Percentiles rank a stretch among this genome's conserved stretches.
Evolutionary conservation across 2,797 vertebrate genomes (phyloP).

Genomic region (Takifugu rubripes): DNA sequence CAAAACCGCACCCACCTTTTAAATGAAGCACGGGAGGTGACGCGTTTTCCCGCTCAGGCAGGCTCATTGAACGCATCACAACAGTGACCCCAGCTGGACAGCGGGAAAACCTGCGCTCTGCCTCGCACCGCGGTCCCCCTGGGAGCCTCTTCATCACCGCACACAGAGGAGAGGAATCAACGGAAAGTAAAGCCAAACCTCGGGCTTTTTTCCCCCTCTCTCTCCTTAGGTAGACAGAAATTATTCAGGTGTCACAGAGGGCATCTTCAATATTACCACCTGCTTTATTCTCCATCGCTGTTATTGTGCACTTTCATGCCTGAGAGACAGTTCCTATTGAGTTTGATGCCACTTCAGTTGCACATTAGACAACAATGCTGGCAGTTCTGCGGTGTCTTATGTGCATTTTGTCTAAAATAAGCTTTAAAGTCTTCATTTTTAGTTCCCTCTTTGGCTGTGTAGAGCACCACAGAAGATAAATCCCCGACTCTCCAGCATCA

Average conservation of each 20-base stretch:
- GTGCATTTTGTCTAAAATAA: constrained; percentile 21
- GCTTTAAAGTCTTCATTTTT: no score
- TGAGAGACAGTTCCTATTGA: constrained; percentile 17
- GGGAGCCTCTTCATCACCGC: constrained; percentile 18
- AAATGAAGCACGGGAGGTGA: no score
- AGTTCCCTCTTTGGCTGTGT: no score
- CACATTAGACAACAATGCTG: constrained; percentile 15
- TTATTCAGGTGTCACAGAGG: constrained; percentile 29
- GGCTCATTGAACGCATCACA: constrained; percentile 29
- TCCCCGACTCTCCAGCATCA: no score
- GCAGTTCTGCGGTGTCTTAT: constrained; percentile 10
- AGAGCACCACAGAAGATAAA: no score
- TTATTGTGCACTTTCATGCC: constrained; percentile 8
- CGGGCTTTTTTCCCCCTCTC: no score
- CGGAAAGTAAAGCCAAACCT: no score
- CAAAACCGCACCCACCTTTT: no score
- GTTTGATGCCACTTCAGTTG: constrained; percentile 23
- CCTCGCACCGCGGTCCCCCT: constrained; percentile 13
- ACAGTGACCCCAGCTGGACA: constrained; percentile 63
- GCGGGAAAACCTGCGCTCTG: constrained; percentile 4
- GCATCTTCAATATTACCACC: constrained; percentile 26
- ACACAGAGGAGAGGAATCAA: neutral
- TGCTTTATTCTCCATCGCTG: constrained; percentile 8
- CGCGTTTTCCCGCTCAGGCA: neutral
- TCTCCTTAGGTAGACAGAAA: neutral